Evolutionary conservation across 2,113 vertebrate species (phyloP).

Genomic region (Colistium nudipinnis): DNA sequence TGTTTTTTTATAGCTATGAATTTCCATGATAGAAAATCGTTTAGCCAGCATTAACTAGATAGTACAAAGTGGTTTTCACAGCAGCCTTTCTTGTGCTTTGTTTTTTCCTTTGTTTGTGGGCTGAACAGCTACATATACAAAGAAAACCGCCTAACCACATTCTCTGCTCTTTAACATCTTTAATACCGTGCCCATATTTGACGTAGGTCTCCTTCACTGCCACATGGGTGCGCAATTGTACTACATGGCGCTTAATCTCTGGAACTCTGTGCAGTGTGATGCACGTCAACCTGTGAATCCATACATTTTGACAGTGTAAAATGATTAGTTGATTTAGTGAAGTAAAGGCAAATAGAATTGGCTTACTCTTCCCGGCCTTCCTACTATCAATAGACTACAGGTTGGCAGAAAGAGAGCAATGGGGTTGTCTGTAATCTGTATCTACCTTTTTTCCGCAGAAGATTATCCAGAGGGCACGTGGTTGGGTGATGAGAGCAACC

Average conservation of each 20-base stretch:
- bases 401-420: conserved; percentile 1
- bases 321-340: neutral
- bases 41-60: conserved; percentile 46
- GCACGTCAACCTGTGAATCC: conserved; percentile 7
- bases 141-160: conserved; percentile 33
- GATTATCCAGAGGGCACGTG: conserved; percentile 95
- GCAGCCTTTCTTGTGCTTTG: conserved; percentile 15
- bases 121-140: conserved; percentile 39
- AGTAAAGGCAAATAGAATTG: neutral
- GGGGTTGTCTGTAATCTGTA: neutral
- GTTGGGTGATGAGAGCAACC: conserved; percentile 95
- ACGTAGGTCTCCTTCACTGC: conserved; percentile 35
- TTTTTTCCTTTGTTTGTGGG: conserved; percentile 24
- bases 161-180: conserved; percentile 16
- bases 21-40: conserved; percentile 42
- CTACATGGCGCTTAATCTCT: neutral
- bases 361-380: neutral
- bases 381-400: neutral
- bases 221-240: conserved; percentile 70
- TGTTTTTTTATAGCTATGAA: conserved; percentile 56
- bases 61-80: conserved; percentile 48
- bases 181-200: neutral
- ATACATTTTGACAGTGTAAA: too few species aligned
- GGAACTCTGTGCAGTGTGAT: neutral
- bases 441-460: conserved; percentile 74